Evolutionary conservation across 2,797 vertebrate genomes (phyloP).

Genomic region (Acanthornis magna): DNA sequence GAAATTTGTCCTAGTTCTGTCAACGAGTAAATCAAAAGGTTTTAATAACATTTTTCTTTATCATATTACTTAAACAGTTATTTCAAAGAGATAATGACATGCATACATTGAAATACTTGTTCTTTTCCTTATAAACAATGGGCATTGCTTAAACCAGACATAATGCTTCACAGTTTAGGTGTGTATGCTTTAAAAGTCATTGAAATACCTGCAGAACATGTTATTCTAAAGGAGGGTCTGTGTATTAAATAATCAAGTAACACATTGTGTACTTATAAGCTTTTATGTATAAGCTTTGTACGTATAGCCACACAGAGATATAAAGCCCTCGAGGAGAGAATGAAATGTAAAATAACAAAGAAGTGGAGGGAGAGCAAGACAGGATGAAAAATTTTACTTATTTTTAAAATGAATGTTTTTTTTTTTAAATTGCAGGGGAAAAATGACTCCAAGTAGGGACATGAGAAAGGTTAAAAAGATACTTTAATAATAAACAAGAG

Average conservation of each 20-base stretch:
- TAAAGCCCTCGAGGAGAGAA: neutral
- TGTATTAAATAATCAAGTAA: neutral
- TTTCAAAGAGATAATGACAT: neutral
- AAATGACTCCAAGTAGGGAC: neutral
- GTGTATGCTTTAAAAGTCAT: neutral
- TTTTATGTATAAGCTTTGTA: neutral
- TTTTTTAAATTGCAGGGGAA: neutral
- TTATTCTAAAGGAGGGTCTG: neutral
- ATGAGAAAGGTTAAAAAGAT: neutral
- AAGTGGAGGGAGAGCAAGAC: accelerated
- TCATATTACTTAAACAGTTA: neutral
- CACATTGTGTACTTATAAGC: neutral
- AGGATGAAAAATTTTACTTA: neutral
- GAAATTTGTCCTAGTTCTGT: neutral
- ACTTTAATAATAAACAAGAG: neutral
- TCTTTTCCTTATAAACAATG: neutral
- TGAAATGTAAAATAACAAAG: neutral
- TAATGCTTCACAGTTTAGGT: neutral
- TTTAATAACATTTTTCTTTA: neutral
- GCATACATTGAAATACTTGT: neutral
- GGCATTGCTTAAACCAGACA: neutral
- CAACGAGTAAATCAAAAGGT: neutral
- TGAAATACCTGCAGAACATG: neutral
- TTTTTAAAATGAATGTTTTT: neutral
- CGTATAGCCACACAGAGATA: neutral